Percentiles rank a stretch among this genome's conserved stretches.
Conservation (phyloP, 2,888 invertebrate genomes). For the Lagria hirta region DNA sequence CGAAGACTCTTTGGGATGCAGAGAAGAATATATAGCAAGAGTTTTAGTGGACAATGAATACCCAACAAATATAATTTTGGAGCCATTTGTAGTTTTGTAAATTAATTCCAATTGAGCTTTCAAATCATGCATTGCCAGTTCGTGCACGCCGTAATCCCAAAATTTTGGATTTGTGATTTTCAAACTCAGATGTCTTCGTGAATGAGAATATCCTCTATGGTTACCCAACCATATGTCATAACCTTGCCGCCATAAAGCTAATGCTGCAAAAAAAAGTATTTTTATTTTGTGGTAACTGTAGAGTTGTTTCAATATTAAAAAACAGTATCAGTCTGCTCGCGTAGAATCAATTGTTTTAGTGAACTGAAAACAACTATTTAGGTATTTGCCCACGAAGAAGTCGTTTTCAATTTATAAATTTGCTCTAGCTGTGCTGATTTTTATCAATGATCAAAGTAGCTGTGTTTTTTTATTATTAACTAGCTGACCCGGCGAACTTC, state of each 20-base stretch:
- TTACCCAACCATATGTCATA: constrained; percentile 8
- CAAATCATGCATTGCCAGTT: constrained; percentile 5
- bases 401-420: no score
- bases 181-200: constrained; percentile 1
- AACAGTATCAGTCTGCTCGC: no score
- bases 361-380: no score
- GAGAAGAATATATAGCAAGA: constrained; percentile 1
- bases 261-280: no score
- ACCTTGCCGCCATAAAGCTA: constrained; percentile 2
- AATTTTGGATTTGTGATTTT: constrained; percentile 2
- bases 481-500: no score
- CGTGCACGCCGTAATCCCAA: constrained; percentile 7
- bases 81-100: neutral
- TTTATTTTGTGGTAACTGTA: no score
- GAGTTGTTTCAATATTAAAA: no score
- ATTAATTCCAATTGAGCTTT: constrained; percentile 1
- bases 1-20: constrained; percentile 1
- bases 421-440: no score
- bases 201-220: constrained; percentile 4
- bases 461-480: no score
- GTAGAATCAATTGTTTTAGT: no score
- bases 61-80: constrained; percentile 2
- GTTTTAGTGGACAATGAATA: constrained; percentile 3
- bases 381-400: no score
- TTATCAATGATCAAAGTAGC: no score